Evolutionary conservation across 2,797 vertebrate genomes (phyloP), one percentile per base, ranked within the genome.

Genomic region (Psittacula derbiana): DNA sequence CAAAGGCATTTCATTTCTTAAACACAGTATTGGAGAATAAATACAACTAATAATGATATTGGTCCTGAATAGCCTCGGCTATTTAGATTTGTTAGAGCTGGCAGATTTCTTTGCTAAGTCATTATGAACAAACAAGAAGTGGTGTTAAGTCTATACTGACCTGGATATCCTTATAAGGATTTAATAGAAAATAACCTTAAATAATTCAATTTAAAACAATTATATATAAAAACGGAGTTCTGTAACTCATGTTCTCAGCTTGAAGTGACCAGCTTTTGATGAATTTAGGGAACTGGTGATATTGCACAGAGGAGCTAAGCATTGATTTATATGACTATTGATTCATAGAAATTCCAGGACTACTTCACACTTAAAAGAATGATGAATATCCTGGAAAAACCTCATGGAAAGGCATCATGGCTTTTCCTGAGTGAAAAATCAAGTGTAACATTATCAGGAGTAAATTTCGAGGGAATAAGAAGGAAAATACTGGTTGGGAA

Each of bases 31-130:
- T 81, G 55, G 70, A 86, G 80, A 94, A 84, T 31, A 90, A 95
- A 94, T 73, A 43, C 1, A 4, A 52, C 90, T 76, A 74, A 93
- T 92, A 94, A 86, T 80, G 28, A 23, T 44, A 86, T 92, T 86
- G 73, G 9, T 47, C 55, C 41, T 92, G 62, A 94, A 90, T 70
- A 88, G 38, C 27, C 30, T 72, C 1, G 1, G 44, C 74, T 85
- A 91, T 92, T 96, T 53, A 92, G 44, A 81, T 74, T 75, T 71
- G n/a, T 84, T 50, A 65, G 53, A 93, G 50, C 81, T 92, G 73
- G 40, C 62, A 88, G 80, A 88, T 92, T 93, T 90, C 52, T 76
- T 47, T 72, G 40, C 62, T 38, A 89, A 81, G 19, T 66, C 73
- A 66, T 72, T 90, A 82, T 12, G 46, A 92, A 95, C 73, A 49